Evolutionary conservation across 1,140 invertebrate species (phyloP).

Genomic region (Leptopilina clavipes): DNA sequence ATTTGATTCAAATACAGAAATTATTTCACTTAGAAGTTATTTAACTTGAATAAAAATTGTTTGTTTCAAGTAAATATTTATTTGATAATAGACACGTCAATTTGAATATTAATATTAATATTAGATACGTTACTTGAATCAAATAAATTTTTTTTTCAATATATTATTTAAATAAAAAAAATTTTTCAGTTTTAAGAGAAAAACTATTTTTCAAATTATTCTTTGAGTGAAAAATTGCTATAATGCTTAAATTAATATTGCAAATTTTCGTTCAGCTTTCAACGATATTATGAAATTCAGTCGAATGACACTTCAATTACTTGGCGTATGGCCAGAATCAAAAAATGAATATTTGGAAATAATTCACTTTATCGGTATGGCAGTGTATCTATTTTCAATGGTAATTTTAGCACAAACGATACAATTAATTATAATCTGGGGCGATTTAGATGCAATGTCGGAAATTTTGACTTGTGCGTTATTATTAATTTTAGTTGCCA

Average conservation of each 20-base stretch:
- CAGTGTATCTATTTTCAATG: slow-evolving; percentile 30
- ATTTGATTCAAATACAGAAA: too few relatives aligned
- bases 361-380: slow-evolving; percentile 13
- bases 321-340: slow-evolving; percentile 40
- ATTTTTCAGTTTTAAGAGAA: too few relatives aligned
- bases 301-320: slow-evolving; percentile 14
- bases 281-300: slow-evolving; percentile 14
- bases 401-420: slow-evolving; percentile 35
- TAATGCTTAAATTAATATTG: background rate
- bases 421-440: slow-evolving; percentile 42
- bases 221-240: too few relatives aligned
- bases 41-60: too few relatives aligned
- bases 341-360: slow-evolving; percentile 1
- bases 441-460: slow-evolving; percentile 36
- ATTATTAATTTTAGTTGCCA: slow-evolving; percentile 36
- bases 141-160: too few relatives aligned
- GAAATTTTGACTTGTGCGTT: slow-evolving; percentile 45
- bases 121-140: too few relatives aligned
- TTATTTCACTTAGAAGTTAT: too few relatives aligned
- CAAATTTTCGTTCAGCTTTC: background rate
- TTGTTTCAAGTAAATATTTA: too few relatives aligned
- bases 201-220: too few relatives aligned
- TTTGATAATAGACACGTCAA: too few relatives aligned
- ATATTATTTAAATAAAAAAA: too few relatives aligned
- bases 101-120: too few relatives aligned